These are phyloP conservation scores for Aquatica leii DNA, from an alignment of 2,888 invertebrate genomes.

Conservation along the genomic window DNA sequence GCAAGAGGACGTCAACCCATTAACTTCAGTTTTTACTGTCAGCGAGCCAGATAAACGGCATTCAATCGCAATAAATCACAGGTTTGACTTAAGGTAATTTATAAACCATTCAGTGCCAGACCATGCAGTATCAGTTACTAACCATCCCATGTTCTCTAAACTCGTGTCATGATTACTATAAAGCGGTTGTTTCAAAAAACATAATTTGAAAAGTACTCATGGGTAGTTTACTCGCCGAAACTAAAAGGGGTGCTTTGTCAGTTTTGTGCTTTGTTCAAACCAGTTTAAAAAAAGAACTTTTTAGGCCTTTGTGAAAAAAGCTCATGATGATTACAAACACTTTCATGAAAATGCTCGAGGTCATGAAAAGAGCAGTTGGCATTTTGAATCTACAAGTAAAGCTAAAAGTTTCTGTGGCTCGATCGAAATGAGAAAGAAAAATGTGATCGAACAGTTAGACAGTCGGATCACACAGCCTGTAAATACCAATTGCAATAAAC, in stretches of 20 bases:
- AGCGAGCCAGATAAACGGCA: too few species aligned
- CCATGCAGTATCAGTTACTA: not conserved
- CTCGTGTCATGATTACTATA: too few species aligned
- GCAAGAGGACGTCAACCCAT: too few species aligned
- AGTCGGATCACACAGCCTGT: not conserved
- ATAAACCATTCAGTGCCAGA: too few species aligned
- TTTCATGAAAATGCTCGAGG: constrained; percentile 2
- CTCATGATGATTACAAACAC: constrained; percentile 5
- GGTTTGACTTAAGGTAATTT: not conserved
- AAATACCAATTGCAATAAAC: constrained; percentile 1
- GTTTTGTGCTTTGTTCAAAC: not conserved
- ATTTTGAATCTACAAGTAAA: not conserved
- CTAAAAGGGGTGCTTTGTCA: not conserved
- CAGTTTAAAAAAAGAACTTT: too few species aligned
- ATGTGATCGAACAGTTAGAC: not conserved
- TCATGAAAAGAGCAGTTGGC: not conserved
- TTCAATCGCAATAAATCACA: not conserved
- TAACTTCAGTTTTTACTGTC: too few species aligned
- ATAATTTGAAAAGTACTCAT: constrained; percentile 3
- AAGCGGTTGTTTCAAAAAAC: too few species aligned
- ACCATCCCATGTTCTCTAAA: not conserved
- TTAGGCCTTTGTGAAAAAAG: not conserved
- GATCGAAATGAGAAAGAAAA: not conserved
- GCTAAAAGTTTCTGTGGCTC: constrained; percentile 4
- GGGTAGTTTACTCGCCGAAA: not conserved